Percentiles rank a stretch among this genome's conserved stretches.
Conservation (phyloP, 2,888 invertebrate genomes). For the Axea sp. region DNA sequence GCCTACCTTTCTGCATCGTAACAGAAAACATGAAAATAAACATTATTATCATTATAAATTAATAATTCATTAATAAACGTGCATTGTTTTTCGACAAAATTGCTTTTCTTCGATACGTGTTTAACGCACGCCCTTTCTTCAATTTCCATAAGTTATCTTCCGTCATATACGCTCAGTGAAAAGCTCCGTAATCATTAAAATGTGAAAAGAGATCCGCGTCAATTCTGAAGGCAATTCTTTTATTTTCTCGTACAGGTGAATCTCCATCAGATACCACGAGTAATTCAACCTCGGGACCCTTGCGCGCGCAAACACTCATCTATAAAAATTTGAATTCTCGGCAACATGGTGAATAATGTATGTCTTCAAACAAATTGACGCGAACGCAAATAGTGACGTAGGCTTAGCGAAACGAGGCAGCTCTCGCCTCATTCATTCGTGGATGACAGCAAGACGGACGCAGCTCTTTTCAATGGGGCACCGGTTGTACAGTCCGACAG, state of each 20-base stretch:
- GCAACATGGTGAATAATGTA: constrained; percentile 47
- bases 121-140: constrained; percentile 10
- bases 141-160: constrained; percentile 9
- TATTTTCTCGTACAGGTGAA: constrained; percentile 4
- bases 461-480: constrained; percentile 48
- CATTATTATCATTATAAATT: too few species aligned
- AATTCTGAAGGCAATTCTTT: constrained; percentile 25
- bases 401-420: constrained; percentile 30
- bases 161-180: constrained; percentile 13
- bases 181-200: constrained; percentile 26
- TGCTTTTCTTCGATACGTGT: constrained; percentile 16
- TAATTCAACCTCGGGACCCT: constrained; percentile 36
- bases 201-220: constrained; percentile 34
- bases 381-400: constrained; percentile 60
- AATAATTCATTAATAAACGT: too few species aligned
- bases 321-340: constrained; percentile 29
- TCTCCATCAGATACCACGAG: constrained; percentile 40
- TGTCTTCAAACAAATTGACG: constrained; percentile 62
- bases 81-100: too few species aligned
- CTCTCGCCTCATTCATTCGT: constrained; percentile 52
- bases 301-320: neutral
- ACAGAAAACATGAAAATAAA: too few species aligned
- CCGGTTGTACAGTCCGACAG: constrained; percentile 27
- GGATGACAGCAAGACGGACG: constrained; percentile 56
- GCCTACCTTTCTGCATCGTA: too few species aligned